Conservation (phyloP, 92 coral and sea anemone genomes). For the Zoanthus sociatus region DNA sequence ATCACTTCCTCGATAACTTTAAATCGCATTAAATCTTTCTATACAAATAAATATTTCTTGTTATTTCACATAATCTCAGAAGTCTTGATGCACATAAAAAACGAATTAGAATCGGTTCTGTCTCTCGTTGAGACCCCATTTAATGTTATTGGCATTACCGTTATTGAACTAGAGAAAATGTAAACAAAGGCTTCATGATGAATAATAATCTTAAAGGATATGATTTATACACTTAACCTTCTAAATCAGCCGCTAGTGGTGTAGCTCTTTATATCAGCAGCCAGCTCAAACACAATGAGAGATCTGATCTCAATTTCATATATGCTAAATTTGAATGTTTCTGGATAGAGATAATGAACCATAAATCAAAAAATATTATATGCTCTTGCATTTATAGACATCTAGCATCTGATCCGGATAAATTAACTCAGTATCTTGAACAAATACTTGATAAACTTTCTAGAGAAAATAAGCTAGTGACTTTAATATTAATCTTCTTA, state of each 20-base stretch:
- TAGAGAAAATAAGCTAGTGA: too few relatives aligned
- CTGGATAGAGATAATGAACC: too few relatives aligned
- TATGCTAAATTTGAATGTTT: constrained; percentile 52
- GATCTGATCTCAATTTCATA: constrained; percentile 46
- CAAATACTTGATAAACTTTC: too few relatives aligned
- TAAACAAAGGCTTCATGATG: constrained; percentile 49
- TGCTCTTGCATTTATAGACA: too few relatives aligned
- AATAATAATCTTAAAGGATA: constrained; percentile 34
- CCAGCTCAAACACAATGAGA: constrained; percentile 40
- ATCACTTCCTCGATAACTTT: constrained; percentile 38
- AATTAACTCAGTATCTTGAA: too few relatives aligned
- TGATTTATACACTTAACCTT: constrained; percentile 35
- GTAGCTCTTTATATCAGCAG: constrained; percentile 43
- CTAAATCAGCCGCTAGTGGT: constrained; percentile 56
- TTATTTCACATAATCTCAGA: constrained; percentile 46
- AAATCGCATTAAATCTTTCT: constrained; percentile 14
- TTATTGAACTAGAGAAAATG: constrained; percentile 41
- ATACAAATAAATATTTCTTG: constrained; percentile 28
- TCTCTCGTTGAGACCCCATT: constrained; percentile 46
- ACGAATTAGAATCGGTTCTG: constrained; percentile 41
- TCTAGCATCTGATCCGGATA: too few relatives aligned
- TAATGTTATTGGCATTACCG: constrained; percentile 50
- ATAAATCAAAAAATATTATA: too few relatives aligned
- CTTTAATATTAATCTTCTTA: too few relatives aligned
- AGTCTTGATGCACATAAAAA: constrained; percentile 56